Evolutionary conservation across 2,888 invertebrate species (phyloP).

Genomic region (Drosophila aldrichi): DNA sequence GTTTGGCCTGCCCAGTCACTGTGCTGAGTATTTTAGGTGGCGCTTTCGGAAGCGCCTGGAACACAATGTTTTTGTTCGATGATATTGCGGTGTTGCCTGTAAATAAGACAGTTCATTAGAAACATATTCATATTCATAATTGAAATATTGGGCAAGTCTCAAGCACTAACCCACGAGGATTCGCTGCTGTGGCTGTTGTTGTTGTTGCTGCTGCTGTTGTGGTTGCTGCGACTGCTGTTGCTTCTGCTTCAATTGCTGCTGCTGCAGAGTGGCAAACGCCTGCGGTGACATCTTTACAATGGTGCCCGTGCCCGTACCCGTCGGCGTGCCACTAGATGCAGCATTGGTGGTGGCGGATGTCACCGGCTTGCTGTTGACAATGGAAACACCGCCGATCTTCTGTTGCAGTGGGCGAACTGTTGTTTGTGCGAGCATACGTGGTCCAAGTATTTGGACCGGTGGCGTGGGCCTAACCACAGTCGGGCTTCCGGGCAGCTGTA

Average conservation of each 20-base stretch:
- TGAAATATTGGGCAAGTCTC: not conserved
- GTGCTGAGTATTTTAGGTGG: conserved; percentile 67
- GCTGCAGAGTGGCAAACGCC: conserved; percentile 82
- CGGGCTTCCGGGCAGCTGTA: conserved; percentile 31
- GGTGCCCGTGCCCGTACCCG: conserved; percentile 69
- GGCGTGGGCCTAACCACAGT: conserved; percentile 26
- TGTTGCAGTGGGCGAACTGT: conserved; percentile 70
- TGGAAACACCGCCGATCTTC: conserved; percentile 69
- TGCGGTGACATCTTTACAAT: conserved; percentile 84
- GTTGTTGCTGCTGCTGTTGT: conserved; percentile 36
- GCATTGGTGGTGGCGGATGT: conserved; percentile 19
- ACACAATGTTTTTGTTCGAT: conserved; percentile 72
- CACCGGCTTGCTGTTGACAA: conserved; percentile 53
- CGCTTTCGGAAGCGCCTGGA: conserved; percentile 58
- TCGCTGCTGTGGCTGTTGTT: conserved; percentile 76
- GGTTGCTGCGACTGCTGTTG: conserved; percentile 20
- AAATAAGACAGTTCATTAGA: conserved; percentile 5
- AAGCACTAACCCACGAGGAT: conserved; percentile 77
- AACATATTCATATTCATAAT: not conserved
- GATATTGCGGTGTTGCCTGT: conserved; percentile 77
- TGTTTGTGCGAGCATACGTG: conserved; percentile 69
- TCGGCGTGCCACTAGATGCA: conserved; percentile 49
- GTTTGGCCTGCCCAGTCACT: conserved; percentile 39
- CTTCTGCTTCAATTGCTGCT: conserved; percentile 82
- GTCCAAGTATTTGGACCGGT: conserved; percentile 71